Evolutionary conservation across 1,140 invertebrate species (phyloP).

Genomic region (Teleopsis dalmanni): DNA sequence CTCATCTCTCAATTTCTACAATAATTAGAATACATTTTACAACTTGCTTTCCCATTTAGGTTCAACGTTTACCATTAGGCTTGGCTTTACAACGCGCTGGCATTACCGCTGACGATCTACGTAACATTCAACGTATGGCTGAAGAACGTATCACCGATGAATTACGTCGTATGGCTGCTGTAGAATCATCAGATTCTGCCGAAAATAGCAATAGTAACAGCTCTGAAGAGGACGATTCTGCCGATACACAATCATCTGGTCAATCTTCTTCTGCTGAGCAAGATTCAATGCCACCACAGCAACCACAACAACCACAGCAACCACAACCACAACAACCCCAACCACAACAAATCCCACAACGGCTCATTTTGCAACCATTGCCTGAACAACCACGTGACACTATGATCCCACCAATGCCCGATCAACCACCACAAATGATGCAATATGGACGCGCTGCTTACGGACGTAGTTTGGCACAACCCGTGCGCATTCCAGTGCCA

Average conservation of each 20-base stretch:
- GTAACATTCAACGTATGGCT: slow-evolving; percentile 51
- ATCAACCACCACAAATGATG: slow-evolving; percentile 29
- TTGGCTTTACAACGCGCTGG: slow-evolving; percentile 46
- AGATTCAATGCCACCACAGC: slow-evolving; percentile 13
- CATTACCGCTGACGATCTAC: slow-evolving; percentile 53
- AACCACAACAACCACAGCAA: slow-evolving; percentile 18
- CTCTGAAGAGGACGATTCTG: slow-evolving; percentile 32
- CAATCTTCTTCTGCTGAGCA: too few relatives aligned
- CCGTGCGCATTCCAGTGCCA: slow-evolving; percentile 49
- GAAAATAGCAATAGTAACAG: slow-evolving; percentile 23
- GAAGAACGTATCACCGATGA: slow-evolving; percentile 46
- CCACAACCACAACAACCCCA: slow-evolving; percentile 29
- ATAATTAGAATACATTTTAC: neutral
- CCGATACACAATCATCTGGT: slow-evolving; percentile 11
- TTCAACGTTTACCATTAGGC: slow-evolving; percentile 39
- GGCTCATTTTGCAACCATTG: slow-evolving; percentile 37
- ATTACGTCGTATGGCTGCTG: slow-evolving; percentile 40
- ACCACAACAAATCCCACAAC: slow-evolving; percentile 30
- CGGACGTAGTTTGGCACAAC: slow-evolving; percentile 44
- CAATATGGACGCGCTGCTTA: slow-evolving; percentile 47
- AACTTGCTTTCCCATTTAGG: slow-evolving; percentile 16
- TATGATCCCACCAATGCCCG: slow-evolving; percentile 41
- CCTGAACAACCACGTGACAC: slow-evolving; percentile 43
- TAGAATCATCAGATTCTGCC: slow-evolving; percentile 39
- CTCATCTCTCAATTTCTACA: slow-evolving; percentile 24